A percentile compares a stretch with the other conserved stretches of the same genome.
These are phyloP conservation scores for Acropternis orthonyx DNA, from an alignment of 2,797 vertebrate species.

Conservation along the genomic window DNA sequence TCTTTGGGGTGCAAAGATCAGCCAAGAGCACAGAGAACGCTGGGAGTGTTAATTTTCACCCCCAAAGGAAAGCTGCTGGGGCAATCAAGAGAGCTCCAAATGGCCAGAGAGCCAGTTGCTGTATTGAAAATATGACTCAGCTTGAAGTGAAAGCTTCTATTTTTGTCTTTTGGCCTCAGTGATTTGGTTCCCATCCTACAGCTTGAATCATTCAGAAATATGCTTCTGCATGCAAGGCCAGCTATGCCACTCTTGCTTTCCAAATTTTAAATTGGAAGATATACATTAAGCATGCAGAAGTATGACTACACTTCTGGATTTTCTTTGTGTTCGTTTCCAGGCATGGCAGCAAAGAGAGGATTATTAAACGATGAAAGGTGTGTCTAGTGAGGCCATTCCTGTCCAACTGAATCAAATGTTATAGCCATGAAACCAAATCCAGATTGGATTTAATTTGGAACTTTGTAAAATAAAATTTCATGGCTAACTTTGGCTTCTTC, in stretches of 20 bases:
- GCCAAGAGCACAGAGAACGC: not conserved
- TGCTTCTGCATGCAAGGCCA: not conserved
- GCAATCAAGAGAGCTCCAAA: not conserved
- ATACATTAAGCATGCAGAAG: not conserved
- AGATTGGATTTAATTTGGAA: not conserved
- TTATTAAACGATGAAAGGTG: not conserved
- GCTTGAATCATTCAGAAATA: slow-evolving; percentile 49
- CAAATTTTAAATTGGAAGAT: slow-evolving; percentile 9
- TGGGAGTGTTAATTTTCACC: not conserved
- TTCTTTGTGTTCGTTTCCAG: not conserved
- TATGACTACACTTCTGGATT: not conserved
- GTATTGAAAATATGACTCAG: slow-evolving; percentile 53
- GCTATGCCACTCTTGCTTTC: slow-evolving; percentile 28
- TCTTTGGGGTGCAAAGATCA: not conserved
- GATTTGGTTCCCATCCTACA: slow-evolving; percentile 39
- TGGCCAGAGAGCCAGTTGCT: not conserved
- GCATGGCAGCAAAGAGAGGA: not conserved
- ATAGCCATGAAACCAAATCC: not conserved
- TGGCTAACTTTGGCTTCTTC: not conserved
- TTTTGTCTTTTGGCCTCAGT: slow-evolving; percentile 20
- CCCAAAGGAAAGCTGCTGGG: not conserved
- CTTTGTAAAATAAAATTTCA: not conserved
- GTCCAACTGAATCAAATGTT: not conserved
- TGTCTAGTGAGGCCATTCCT: not conserved
- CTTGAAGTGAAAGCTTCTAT: slow-evolving; percentile 49